phyloP scores from a whole-genome alignment of 1,140 invertebrate genomes.

The Aphelinus certus region DNA sequence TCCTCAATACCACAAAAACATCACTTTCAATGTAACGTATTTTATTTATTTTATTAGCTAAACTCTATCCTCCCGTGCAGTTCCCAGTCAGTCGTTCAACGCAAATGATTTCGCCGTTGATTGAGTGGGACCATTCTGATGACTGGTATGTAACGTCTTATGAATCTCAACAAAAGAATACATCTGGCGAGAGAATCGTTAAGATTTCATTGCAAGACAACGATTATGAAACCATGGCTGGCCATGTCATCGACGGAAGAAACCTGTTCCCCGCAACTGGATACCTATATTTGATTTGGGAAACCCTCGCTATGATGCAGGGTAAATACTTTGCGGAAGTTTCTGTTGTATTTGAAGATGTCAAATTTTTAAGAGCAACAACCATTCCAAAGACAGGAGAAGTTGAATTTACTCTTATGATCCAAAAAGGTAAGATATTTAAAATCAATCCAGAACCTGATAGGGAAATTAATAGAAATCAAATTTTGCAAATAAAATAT shows the following conservation, averaged over 20 bases:
- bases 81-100: constrained; percentile 76
- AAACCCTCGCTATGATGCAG: constrained; percentile 80
- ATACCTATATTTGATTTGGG: constrained; percentile 86
- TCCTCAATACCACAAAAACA: no score
- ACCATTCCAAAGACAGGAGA: constrained; percentile 75
- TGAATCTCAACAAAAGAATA: constrained; percentile 64
- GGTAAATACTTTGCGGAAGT: constrained; percentile 75
- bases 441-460: constrained; percentile 32
- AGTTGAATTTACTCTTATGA: constrained; percentile 79
- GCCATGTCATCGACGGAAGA: constrained; percentile 87
- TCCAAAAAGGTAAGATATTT: constrained; percentile 74
- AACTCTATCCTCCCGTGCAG: constrained; percentile 68
- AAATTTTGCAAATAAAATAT: constrained; percentile 65
- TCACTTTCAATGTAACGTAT: constrained; percentile 42
- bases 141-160: constrained; percentile 73
- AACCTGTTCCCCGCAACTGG: constrained; percentile 89
- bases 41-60: constrained; percentile 8
- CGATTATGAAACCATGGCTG: constrained; percentile 78
- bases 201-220: constrained; percentile 72
- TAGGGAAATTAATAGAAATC: constrained; percentile 9
- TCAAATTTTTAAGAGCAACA: constrained; percentile 83
- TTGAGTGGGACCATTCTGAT: constrained; percentile 89
- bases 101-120: constrained; percentile 73
- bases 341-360: constrained; percentile 84
- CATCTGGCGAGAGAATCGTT: constrained; percentile 70